Evolutionary conservation across 2,797 vertebrate species (phyloP).

Genomic region (Nasua narica): DNA sequence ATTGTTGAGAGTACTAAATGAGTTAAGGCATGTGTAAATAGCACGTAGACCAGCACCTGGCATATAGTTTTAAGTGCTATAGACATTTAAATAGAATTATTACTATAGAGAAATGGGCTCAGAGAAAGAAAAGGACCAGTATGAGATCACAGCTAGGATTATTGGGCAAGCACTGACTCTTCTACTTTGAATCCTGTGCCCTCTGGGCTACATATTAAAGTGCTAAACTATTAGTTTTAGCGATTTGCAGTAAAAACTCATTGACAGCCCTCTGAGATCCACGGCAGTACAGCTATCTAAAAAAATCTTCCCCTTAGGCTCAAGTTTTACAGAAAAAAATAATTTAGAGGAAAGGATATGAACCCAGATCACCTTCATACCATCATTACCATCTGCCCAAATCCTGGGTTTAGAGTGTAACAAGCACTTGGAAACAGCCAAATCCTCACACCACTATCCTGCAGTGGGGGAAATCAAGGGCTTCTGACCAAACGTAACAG

Average conservation of each 20-base stretch:
- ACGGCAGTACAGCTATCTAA: neutral
- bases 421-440: neutral
- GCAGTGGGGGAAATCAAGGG: neutral
- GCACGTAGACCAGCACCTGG: neutral
- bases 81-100: neutral
- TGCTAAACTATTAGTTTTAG: neutral
- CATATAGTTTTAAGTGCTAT: neutral
- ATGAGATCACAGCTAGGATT: neutral
- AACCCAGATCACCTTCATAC: neutral
- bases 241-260: neutral
- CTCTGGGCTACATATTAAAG: neutral
- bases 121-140: neutral
- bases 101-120: neutral
- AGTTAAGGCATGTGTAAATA: neutral
- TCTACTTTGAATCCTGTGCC: conserved; percentile 12
- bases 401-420: neutral
- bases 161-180: neutral
- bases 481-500: neutral
- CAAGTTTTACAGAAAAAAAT: neutral
- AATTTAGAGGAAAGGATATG: neutral
- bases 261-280: neutral
- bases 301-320: neutral
- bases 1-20: neutral
- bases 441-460: neutral
- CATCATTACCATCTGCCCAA: neutral